Base-by-base conservation (phyloP, 2,113 vertebrate genomes). In the Megalops atlanticus region DNA sequence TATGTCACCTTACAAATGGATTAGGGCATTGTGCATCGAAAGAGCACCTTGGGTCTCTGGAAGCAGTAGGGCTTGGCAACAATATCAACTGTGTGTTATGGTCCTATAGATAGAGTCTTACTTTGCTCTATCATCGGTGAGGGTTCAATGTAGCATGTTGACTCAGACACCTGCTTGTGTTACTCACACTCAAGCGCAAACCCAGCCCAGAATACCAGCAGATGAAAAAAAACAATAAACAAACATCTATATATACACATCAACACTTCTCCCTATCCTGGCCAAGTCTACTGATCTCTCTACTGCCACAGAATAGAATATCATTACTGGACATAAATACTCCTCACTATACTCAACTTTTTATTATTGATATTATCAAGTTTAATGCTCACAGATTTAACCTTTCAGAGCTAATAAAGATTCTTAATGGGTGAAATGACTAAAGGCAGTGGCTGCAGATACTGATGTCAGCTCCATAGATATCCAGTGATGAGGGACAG, bases 21-120 rank as follows among this genome's bases (percentile, higher is more conserved):
- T 64, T 64, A 58, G 52, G 7, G 24, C 58, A 64, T 8, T 64
- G 58, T 11, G 31, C 10, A 31, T 24, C 31, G 58, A 69, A 31
- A 64, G 21, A 11, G 58, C 10, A 68, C 8, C 40, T 27, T 45
- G 40, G n/a, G 6, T 31, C 4, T 33, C 33, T 31, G 39, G 72
- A 21, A 21, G 38, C 72, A 24, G 35, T 21, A 21, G 4, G 35
- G 5, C 45, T 40, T 27, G 75, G 21, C 49, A n/a, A 4, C 76
- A 58, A 64, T 24, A 64, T 15, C 76, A 18, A 24, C 49, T 16
- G 39, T 27, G 24, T 45, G 49, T 64, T 64, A 33, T 75, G 72
- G 52, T 33, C 24, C 47, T 76, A 81, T 64, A 81, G 38, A 68
- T 58, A 75, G 72, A 38, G 21, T n/a, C n/a, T n/a, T n/a, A n/a